Conservation (phyloP, 1,140 invertebrate species). For the Diploscapter pachys region DNA sequence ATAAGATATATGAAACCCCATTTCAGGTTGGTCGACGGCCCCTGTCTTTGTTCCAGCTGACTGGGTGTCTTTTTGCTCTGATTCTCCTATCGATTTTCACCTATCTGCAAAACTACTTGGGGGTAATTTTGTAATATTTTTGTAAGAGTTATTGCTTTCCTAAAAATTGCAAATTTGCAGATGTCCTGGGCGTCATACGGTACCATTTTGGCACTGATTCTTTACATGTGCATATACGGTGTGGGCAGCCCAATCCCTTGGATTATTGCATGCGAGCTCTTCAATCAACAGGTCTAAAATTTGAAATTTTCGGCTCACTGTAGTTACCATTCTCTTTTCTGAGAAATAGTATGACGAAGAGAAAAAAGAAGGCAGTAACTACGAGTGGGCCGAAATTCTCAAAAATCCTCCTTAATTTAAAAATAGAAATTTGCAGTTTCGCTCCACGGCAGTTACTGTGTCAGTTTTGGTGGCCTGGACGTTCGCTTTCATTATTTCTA, state of each 20-base stretch:
- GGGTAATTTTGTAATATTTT: slow-evolving; percentile 25
- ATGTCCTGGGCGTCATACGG: slow-evolving; percentile 46
- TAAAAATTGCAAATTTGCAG: slow-evolving; percentile 31
- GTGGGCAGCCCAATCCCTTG: slow-evolving; percentile 54
- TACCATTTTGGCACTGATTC: slow-evolving; percentile 43
- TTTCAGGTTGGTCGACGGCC: slow-evolving; percentile 43
- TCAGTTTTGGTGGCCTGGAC: slow-evolving; percentile 55
- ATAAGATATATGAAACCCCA: not conserved
- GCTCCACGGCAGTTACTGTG: slow-evolving; percentile 48
- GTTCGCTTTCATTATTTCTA: slow-evolving; percentile 52
- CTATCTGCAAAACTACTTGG: slow-evolving; percentile 43
- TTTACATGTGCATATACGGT: slow-evolving; percentile 55
- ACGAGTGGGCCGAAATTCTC: not conserved
- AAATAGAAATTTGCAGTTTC: slow-evolving; percentile 36
- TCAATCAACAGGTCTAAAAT: slow-evolving; percentile 25
- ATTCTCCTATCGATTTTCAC: slow-evolving; percentile 47
- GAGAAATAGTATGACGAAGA: not conserved
- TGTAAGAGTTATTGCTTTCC: not conserved
- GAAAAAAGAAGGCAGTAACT: not conserved
- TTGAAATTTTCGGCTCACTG: not conserved
- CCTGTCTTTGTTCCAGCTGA: slow-evolving; percentile 52
- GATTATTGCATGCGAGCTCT: slow-evolving; percentile 55
- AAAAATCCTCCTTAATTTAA: slow-evolving; percentile 10
- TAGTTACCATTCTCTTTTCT: no score
- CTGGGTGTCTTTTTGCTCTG: slow-evolving; percentile 44